A percentile compares a stretch with the other conserved stretches of the same genome.
Evolutionary conservation across 2,113 vertebrate species (phyloP).

Genomic region (Plectropomus leopardus): DNA sequence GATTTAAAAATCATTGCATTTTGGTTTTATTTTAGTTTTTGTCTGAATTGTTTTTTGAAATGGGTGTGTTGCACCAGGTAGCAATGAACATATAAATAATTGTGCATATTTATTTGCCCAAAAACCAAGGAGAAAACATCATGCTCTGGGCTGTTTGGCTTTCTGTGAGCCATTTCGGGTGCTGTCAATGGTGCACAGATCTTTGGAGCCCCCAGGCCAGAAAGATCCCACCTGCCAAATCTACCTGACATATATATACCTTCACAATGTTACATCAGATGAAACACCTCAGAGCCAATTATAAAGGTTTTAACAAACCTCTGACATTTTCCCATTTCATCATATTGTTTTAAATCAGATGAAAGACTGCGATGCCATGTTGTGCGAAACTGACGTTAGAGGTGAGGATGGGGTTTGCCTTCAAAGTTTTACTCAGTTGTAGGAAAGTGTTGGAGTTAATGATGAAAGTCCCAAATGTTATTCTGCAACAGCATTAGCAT

Average conservation of each 20-base stretch:
- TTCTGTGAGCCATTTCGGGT: conserved; percentile 32
- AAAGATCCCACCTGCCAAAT: conserved; percentile 28
- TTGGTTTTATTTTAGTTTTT: too few species aligned
- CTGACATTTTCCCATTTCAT: conserved; percentile 62
- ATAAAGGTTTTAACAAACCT: conserved; percentile 45
- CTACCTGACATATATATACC: conserved; percentile 48
- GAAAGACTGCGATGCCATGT: conserved; percentile 37
- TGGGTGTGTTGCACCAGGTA: conserved; percentile 4
- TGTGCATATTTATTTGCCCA: conserved; percentile 7
- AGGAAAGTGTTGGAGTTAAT: conserved; percentile 36
- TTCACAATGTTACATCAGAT: conserved; percentile 65
- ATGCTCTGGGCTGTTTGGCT: conserved; percentile 39
- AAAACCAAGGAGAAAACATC: conserved; percentile 15
- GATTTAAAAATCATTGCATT: too few species aligned
- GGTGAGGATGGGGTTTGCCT: conserved; percentile 25
- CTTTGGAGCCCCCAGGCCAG: conserved; percentile 40
- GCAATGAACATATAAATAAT: conserved; percentile 6
- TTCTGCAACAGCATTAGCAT: conserved; percentile 29
- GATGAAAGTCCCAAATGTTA: conserved; percentile 44
- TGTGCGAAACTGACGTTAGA: conserved; percentile 30
- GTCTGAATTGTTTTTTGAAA: too few species aligned
- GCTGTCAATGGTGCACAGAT: conserved; percentile 52
- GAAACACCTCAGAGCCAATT: conserved; percentile 59
- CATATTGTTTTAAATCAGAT: conserved; percentile 56
- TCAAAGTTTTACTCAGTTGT: conserved; percentile 31